Percentiles rank a stretch among this genome's conserved stretches.
These are phyloP conservation scores for Zaprionus nigranus DNA, from an alignment of 1,140 invertebrate species.

Conservation along the genomic window DNA sequence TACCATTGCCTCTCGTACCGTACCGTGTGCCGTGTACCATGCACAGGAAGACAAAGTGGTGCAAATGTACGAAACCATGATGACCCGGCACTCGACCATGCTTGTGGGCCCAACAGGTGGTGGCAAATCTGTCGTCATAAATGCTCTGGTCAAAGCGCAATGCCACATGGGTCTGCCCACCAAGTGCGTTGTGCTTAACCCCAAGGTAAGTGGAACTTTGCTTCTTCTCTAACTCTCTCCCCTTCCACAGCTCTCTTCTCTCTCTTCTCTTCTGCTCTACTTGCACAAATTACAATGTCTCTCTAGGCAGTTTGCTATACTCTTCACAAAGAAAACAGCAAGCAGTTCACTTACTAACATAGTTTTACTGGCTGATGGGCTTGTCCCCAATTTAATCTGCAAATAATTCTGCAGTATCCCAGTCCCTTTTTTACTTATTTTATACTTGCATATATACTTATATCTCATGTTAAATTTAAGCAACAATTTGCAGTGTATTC, in stretches of 20 bases:
- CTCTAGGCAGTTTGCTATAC: not conserved
- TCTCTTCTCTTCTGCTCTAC: not conserved
- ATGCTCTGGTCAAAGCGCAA: slow-evolving; percentile 92
- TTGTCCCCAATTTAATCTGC: too few species aligned
- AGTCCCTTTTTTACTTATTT: not conserved
- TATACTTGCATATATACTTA: not conserved
- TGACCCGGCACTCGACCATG: slow-evolving; percentile 96
- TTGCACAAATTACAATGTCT: slow-evolving; percentile 47
- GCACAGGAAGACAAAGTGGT: slow-evolving; percentile 93
- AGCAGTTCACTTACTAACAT: too few species aligned
- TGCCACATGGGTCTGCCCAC: slow-evolving; percentile 90
- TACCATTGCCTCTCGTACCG: not conserved
- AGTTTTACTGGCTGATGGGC: too few species aligned
- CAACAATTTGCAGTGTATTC: slow-evolving; percentile 17
- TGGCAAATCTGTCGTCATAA: slow-evolving; percentile 94
- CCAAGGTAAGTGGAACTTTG: slow-evolving; percentile 87
- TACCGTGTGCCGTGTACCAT: too few species aligned
- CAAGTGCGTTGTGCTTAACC: slow-evolving; percentile 92
- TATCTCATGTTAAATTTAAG: not conserved
- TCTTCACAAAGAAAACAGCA: not conserved
- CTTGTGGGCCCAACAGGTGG: slow-evolving; percentile 95
- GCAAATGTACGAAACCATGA: slow-evolving; percentile 96
- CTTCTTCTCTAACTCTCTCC: slow-evolving; percentile 12
- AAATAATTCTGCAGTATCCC: too few species aligned
- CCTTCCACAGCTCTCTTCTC: not conserved